Evolutionary conservation across 92 coral and sea anemone genomes (phyloP).

Genomic region (Bergia puertoricense): DNA sequence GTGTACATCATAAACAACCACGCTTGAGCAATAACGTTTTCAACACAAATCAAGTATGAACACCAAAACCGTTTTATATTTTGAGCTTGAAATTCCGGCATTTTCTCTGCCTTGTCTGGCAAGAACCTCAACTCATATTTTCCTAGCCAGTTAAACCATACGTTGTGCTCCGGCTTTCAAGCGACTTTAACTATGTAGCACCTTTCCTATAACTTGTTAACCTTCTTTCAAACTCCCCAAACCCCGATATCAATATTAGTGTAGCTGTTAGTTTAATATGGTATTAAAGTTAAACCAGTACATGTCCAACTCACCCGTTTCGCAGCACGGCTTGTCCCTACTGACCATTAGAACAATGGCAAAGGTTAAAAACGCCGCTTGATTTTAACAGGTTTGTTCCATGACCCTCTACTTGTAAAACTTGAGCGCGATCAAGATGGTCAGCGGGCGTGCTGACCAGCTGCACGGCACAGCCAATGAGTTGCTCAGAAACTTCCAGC

Average conservation of each 20-base stretch:
- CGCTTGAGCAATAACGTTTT: background rate
- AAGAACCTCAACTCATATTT: background rate
- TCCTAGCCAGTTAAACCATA: background rate
- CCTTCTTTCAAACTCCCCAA: background rate
- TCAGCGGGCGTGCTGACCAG: background rate
- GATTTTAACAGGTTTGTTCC: background rate
- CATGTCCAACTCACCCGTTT: background rate
- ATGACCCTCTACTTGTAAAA: background rate
- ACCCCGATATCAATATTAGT: background rate
- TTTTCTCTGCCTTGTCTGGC: background rate
- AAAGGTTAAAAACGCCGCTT: slow-evolving; percentile 1
- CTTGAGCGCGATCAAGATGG: background rate
- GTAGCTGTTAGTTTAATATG: background rate
- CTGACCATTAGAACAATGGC: background rate
- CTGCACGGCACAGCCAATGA: no score
- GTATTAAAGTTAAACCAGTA: background rate
- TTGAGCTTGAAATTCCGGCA: background rate
- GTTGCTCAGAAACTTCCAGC: no score
- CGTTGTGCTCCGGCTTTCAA: background rate
- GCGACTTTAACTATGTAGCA: background rate
- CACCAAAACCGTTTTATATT: background rate
- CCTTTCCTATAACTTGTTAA: background rate
- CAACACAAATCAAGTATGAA: background rate
- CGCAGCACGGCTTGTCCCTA: background rate
- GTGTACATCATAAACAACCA: background rate